Base-by-base conservation (phyloP, 2,113 vertebrate species). In the Panthera uncia region DNA sequence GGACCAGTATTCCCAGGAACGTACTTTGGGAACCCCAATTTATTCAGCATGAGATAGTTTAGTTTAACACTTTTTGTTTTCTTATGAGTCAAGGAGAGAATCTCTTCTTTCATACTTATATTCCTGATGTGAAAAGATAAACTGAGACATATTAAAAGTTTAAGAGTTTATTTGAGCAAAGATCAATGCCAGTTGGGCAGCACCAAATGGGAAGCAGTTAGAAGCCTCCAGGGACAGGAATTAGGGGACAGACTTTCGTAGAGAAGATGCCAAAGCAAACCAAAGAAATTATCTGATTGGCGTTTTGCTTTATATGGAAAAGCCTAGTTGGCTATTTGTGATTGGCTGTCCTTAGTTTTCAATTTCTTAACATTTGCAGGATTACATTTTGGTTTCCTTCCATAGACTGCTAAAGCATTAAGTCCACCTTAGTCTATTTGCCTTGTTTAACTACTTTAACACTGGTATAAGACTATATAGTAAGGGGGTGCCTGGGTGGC, bases 141-240 rank as follows among this genome's bases (percentile, higher is more conserved):
- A 71, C 6, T 73, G 41, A 82, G 63, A 50, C 73, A 68, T 73
- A 38, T 65, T 89, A 50, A 65, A 73, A 63, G 7, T 81, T 81
- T 81, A 89, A 73, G 36, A 92, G 33, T 52, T 89, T 82, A 82
- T 89, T 50, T 73, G 33, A 89, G 2, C 66, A 94, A 89, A 94
- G 71, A 12, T 81, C 27, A 1, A 14, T 74, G 73, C 41, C 45
- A 94, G 21, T 89, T 55, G 48, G 55, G 38, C 78, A 89, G 78
- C 7, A 19, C 41, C 86, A 52, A 94, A 74, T 5, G 16, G 21
- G 33, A 89, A 94, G 29, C 65, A 93, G 21, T 66, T 68, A 83
- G 66, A 82, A 65, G 27, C 7, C 41, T 76, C 73, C 4, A 6
- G 13, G 41, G 9, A 89, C 27, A 33, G 65, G 65, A 73, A 65